phyloP scores from a whole-genome alignment of 1,140 invertebrate species.

The Rhyzopertha dominica region DNA sequence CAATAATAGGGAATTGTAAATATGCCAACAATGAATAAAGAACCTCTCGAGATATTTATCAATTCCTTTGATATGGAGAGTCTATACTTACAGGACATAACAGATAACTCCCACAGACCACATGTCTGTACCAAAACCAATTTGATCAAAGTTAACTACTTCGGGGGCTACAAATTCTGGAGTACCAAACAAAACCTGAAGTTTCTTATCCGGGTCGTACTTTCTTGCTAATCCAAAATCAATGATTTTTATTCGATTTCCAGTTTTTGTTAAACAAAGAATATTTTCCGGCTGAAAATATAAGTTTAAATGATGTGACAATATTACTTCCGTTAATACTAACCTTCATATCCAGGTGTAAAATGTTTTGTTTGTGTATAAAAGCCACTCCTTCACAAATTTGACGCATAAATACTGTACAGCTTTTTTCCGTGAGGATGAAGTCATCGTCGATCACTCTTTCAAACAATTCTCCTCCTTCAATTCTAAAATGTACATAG shows the following conservation, averaged over 20 bases:
- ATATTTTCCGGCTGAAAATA: slow-evolving; percentile 90
- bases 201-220: slow-evolving; percentile 86
- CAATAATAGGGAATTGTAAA: too few relatives aligned
- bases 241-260: slow-evolving; percentile 97
- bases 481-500: slow-evolving; percentile 65
- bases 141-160: slow-evolving; percentile 96
- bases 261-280: slow-evolving; percentile 87
- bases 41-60: too few relatives aligned
- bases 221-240: slow-evolving; percentile 93
- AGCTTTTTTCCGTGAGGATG: slow-evolving; percentile 89
- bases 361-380: slow-evolving; percentile 89
- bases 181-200: slow-evolving; percentile 92
- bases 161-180: slow-evolving; percentile 98
- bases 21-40: too few relatives aligned
- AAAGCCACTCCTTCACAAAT: slow-evolving; percentile 96
- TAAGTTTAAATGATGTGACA: background rate
- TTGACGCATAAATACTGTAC: slow-evolving; percentile 93
- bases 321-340: slow-evolving; percentile 17
- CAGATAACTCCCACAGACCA: slow-evolving; percentile 97
- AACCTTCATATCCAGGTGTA: slow-evolving; percentile 96
- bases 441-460: slow-evolving; percentile 98
- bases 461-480: slow-evolving; percentile 96
- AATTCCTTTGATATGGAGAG: background rate
- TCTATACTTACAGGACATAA: slow-evolving; percentile 89
- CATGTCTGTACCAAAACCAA: slow-evolving; percentile 93